Evolutionary conservation across 2,113 vertebrate species (phyloP).

Genomic region (Nothoprocta perdicaria): DNA sequence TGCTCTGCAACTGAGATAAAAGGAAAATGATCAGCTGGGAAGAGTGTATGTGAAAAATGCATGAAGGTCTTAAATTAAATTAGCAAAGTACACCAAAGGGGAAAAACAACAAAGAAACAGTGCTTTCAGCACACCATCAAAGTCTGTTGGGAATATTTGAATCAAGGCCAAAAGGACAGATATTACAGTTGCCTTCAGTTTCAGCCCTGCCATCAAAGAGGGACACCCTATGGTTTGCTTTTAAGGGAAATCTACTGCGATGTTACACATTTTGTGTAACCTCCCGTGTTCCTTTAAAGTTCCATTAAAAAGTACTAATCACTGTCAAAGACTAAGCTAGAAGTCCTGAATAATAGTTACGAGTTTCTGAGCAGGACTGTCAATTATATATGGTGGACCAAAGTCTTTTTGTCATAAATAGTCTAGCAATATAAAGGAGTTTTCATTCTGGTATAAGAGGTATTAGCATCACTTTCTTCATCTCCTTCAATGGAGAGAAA

Average conservation of each 20-base stretch:
- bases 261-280: background rate
- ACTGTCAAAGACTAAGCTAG: background rate
- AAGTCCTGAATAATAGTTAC: background rate
- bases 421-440: background rate
- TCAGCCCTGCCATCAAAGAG: background rate
- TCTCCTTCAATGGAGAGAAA: background rate
- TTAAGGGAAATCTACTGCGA: background rate
- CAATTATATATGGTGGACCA: background rate
- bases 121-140: background rate
- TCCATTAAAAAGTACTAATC: background rate
- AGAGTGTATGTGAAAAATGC: background rate
- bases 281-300: background rate
- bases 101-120: background rate
- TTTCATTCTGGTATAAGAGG: background rate
- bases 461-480: background rate
- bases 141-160: background rate
- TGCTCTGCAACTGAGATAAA: background rate
- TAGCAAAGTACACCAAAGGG: background rate
- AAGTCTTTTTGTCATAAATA: background rate
- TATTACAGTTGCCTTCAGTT: background rate
- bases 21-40: background rate
- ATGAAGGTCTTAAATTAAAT: background rate
- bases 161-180: background rate
- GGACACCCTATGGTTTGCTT: background rate
- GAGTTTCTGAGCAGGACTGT: background rate